Percentiles rank a stretch among this genome's conserved stretches.
These are phyloP conservation scores for Perccottus glenii DNA, from an alignment of 2,113 vertebrate genomes.

Conservation along the genomic window DNA sequence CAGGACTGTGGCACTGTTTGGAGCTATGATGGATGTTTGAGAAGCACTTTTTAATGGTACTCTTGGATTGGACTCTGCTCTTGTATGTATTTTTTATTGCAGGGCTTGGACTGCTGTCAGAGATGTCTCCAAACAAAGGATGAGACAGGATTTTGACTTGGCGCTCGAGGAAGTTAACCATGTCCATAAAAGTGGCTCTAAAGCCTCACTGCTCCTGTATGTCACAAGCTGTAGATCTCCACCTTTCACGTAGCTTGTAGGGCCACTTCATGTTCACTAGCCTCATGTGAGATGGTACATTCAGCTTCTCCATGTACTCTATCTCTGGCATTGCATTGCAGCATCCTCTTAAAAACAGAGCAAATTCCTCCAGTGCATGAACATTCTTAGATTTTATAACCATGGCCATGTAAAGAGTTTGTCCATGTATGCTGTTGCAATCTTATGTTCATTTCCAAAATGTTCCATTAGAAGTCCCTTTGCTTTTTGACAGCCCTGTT, in stretches of 20 bases:
- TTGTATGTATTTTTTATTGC: not conserved
- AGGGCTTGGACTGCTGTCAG: not conserved
- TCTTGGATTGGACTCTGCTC: not conserved
- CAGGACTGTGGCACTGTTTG: too few relatives aligned
- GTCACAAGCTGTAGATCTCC: not conserved
- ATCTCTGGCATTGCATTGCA: not conserved
- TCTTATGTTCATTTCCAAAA: not conserved
- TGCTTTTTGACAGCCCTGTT: not conserved
- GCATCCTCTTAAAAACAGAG: not conserved
- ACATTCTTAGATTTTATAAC: not conserved
- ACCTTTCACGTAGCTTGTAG: not conserved
- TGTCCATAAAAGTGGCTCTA: not conserved
- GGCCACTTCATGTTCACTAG: too few relatives aligned
- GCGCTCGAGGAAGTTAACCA: not conserved
- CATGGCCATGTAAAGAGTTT: not conserved
- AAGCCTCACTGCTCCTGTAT: not conserved
- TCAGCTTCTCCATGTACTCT: not conserved
- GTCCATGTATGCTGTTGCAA: not conserved
- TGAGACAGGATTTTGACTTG: constrained; percentile 1
- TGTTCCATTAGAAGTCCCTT: not conserved
- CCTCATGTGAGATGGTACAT: too few relatives aligned
- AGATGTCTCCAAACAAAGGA: constrained; percentile 5
- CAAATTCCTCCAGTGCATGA: too few relatives aligned
- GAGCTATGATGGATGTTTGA: too few relatives aligned
- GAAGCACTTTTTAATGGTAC: not conserved